Conservation (phyloP, 2,797 vertebrate genomes). For the Eidolon dupreanum region DNA sequence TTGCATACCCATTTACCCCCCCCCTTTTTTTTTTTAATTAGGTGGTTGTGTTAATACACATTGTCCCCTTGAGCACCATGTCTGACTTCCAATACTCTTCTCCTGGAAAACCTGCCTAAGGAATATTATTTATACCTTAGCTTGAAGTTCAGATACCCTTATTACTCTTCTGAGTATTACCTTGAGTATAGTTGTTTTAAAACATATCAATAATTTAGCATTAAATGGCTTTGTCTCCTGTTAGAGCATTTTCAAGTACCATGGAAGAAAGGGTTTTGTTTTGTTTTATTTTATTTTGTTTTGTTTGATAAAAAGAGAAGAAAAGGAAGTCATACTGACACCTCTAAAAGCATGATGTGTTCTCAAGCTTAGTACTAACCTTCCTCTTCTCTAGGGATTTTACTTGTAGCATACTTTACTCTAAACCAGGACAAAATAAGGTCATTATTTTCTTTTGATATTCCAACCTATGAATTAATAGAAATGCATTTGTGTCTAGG, state of each 20-base stretch:
- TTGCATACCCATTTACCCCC: background rate
- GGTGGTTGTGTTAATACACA: background rate
- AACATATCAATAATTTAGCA: background rate
- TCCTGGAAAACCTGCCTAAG: background rate
- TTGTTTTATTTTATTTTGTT: background rate
- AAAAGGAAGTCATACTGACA: background rate
- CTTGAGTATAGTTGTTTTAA: background rate
- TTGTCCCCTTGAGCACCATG: background rate
- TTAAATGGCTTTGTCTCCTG: background rate
- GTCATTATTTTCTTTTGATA: conserved; percentile 31
- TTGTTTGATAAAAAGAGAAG: background rate
- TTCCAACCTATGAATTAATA: background rate
- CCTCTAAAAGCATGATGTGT: background rate
- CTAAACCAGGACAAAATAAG: background rate
- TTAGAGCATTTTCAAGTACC: background rate
- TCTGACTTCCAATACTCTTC: background rate
- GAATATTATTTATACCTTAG: background rate
- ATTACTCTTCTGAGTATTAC: background rate
- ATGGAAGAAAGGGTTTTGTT: background rate
- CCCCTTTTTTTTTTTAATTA: background rate
- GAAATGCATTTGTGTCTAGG: background rate
- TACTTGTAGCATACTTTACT: background rate
- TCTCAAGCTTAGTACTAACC: background rate
- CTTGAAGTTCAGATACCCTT: background rate
- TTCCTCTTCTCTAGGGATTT: background rate